These are phyloP conservation scores for Cylindroiulus punctatus DNA, from an alignment of 2,888 invertebrate genomes.

Conservation along the genomic window DNA sequence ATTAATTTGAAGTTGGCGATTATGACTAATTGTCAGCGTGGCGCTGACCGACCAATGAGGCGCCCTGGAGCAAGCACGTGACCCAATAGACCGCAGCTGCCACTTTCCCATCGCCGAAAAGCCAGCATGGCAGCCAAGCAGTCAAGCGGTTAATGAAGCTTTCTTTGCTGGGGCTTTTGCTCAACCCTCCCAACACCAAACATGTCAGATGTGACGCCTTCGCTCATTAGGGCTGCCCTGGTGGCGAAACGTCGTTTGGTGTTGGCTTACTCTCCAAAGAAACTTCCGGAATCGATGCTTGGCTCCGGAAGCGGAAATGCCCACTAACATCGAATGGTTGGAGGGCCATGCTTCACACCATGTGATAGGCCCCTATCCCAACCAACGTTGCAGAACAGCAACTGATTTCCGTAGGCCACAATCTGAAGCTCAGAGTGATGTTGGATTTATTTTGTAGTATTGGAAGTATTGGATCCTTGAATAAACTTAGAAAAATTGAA, in stretches of 20 bases:
- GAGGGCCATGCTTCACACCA: no score
- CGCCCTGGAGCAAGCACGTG: background rate
- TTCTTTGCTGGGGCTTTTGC: slow-evolving; percentile 35
- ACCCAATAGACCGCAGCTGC: slow-evolving; percentile 12
- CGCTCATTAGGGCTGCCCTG: slow-evolving; percentile 40
- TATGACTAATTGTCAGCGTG: background rate
- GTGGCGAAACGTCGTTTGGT: slow-evolving; percentile 2
- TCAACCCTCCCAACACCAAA: background rate
- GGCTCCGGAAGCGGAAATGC: background rate
- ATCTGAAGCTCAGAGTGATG: no score
- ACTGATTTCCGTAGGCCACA: no score
- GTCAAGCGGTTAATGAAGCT: slow-evolving; percentile 46
- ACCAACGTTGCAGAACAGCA: no score
- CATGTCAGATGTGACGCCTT: slow-evolving; percentile 36
- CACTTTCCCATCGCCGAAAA: slow-evolving; percentile 21
- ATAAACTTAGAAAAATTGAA: no score
- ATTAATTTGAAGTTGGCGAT: slow-evolving; percentile 37
- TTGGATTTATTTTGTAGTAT: no score
- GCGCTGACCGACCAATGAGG: slow-evolving; percentile 2
- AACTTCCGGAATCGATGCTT: background rate
- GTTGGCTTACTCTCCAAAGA: slow-evolving; percentile 2
- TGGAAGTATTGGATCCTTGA: no score
- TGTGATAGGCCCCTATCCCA: no score
- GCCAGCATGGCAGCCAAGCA: slow-evolving; percentile 36
- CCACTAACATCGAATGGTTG: background rate